Base-by-base conservation (phyloP, 2,113 vertebrate species). In the Gobiocypris rarus region DNA sequence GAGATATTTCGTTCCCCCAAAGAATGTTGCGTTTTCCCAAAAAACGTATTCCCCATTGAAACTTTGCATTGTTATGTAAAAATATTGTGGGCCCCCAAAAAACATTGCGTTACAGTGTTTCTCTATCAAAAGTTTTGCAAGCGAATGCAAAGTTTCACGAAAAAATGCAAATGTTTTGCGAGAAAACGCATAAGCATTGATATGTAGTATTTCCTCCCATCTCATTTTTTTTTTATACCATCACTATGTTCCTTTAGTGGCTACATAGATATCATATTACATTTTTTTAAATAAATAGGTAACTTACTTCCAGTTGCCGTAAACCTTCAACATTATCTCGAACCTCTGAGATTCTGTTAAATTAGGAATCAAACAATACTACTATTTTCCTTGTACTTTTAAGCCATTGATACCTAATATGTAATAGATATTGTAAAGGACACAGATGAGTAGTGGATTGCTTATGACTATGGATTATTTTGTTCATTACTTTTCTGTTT, bases 261-360 rank as follows among this genome's bases (percentile, higher is more conserved):
- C 7, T 8, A n/a, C 4, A 45, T 9, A n/a, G 9, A n/a, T 26
- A 22, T 24, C 22, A 56, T 22, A 19, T 13, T 5, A n/a, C n/a
- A n/a, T n/a, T n/a, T n/a, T n/a, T n/a, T n/a, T n/a, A n/a, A n/a
- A n/a, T n/a, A n/a, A n/a, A n/a, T n/a, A n/a, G n/a, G n/a, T n/a
- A n/a, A 84, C 91, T 78, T 31, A 94, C 93, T 92, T 94, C 91
- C 54, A 94, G 74, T 85, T 91, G 74, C 79, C 91, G 88, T 14
- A 94, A 87, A 54, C 91, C 89, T 2, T 90, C 90, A 22, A 93
- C 89, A 52, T 82, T 65, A 28, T 93, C 90, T 43, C 88, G 88
- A 28, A 93, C 91, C 1, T 79, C 87, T 24, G 73, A 65, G 19
- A 54, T 63, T 61, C 93, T 94, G 56, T 61, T 78, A 24, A 78